These are phyloP conservation scores for Ranitomeya variabilis DNA, from an alignment of 2,113 vertebrate genomes.

Conservation along the genomic window DNA sequence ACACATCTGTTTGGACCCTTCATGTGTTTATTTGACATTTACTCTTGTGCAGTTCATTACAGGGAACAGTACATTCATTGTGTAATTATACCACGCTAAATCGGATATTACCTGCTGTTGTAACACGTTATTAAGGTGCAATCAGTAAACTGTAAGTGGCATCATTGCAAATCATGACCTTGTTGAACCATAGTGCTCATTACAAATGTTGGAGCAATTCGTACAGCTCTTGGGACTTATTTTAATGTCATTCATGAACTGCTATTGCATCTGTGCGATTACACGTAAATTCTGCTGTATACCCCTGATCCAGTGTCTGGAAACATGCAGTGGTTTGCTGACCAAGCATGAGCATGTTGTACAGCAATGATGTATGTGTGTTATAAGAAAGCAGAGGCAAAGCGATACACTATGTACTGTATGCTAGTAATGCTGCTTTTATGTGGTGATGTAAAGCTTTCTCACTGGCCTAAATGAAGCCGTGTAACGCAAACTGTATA, in stretches of 20 bases:
- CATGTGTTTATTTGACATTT: not conserved
- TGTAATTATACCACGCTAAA: not conserved
- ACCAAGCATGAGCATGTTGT: slow-evolving; percentile 10
- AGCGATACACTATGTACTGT: not conserved
- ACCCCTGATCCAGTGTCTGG: not conserved
- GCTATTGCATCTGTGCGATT: not conserved
- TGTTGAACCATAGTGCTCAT: slow-evolving; percentile 19
- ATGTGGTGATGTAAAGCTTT: not conserved
- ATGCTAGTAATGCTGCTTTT: not conserved
- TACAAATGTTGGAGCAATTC: slow-evolving; percentile 2
- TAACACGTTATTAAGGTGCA: slow-evolving; percentile 9
- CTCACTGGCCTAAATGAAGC: not conserved
- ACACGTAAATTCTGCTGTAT: not conserved
- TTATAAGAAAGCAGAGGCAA: not conserved
- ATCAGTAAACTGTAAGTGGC: not conserved
- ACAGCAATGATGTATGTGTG: slow-evolving; percentile 7
- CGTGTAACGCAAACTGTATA: not conserved
- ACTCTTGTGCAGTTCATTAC: not conserved
- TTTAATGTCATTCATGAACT: slow-evolving; percentile 8
- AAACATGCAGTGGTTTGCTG: not conserved
- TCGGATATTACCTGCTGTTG: not conserved
- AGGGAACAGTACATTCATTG: not conserved
- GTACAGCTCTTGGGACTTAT: not conserved
- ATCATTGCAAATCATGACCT: slow-evolving; percentile 11
- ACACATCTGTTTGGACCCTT: too few relatives aligned